Conservation (phyloP, 2,888 invertebrate genomes). For the Aleiodes leptofemur region DNA sequence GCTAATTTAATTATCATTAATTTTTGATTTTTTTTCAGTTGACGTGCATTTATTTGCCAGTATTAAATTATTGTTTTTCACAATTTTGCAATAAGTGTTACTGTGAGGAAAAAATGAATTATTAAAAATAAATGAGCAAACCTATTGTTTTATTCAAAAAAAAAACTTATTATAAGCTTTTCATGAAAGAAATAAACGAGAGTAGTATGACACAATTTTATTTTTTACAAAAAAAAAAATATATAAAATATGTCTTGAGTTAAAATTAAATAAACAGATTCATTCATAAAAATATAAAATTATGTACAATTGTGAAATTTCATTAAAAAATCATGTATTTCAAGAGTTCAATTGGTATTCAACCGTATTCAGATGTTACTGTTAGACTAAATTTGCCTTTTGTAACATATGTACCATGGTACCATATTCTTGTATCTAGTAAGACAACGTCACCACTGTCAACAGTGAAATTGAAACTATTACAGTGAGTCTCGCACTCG, state of each 20-base stretch:
- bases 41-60: conserved; percentile 43
- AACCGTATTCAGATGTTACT: conserved; percentile 94
- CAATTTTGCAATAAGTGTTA: not conserved
- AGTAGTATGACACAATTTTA: conserved; percentile 19
- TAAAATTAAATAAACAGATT: conserved; percentile 12
- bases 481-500: conserved; percentile 88
- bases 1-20: too few species aligned
- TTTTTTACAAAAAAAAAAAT: conserved; percentile 28
- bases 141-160: not conserved
- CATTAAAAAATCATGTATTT: not conserved
- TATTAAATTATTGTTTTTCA: conserved; percentile 25
- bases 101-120: not conserved
- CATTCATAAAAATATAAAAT: not conserved
- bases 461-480: conserved; percentile 85
- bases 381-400: conserved; percentile 90
- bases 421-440: conserved; percentile 94
- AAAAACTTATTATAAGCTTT: too few species aligned
- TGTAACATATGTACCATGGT: conserved; percentile 89
- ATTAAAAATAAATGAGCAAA: not conserved
- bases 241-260: not conserved
- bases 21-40: conserved; percentile 7
- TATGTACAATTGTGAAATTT: conserved; percentile 17
- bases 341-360: conserved; percentile 52
- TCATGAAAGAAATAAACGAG: not conserved
- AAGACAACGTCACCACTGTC: conserved; percentile 93